Percentiles rank a stretch among this genome's conserved stretches.
Evolutionary conservation across 2,113 vertebrate genomes (phyloP).

Genomic region (Oreochromis tanganicae): DNA sequence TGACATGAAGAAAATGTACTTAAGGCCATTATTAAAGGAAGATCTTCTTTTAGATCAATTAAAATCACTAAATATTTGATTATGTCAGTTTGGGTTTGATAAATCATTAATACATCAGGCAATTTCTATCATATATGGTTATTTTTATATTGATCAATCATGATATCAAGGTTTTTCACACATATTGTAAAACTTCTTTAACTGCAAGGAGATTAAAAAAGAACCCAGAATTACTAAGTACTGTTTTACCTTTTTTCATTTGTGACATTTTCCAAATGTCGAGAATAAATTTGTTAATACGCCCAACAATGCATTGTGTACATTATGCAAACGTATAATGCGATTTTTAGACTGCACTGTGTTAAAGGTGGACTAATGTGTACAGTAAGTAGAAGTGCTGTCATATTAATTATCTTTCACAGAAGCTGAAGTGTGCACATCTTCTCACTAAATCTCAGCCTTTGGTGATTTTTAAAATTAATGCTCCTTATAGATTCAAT

Average conservation of each 20-base stretch:
- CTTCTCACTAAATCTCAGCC: not conserved
- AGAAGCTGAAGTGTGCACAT: not conserved
- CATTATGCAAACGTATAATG: not conserved
- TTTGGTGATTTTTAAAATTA: not conserved
- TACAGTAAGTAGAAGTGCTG: not conserved
- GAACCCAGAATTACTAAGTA: not conserved
- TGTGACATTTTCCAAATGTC: not conserved
- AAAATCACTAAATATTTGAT: not conserved
- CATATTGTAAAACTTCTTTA: not conserved
- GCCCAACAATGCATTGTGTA: not conserved
- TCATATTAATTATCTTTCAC: not conserved
- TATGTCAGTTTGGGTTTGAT: not conserved
- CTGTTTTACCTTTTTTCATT: not conserved
- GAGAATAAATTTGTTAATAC: not conserved
- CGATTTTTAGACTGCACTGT: not conserved
- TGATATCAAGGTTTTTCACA: not conserved
- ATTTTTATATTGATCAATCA: not conserved
- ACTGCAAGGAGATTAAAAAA: not conserved
- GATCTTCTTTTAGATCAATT: not conserved
- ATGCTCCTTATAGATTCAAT: slow-evolving; percentile 12
- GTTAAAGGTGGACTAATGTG: not conserved
- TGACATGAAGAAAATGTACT: not conserved
- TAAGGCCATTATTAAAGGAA: not conserved
- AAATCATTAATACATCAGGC: not conserved
- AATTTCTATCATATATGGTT: not conserved